Base-by-base conservation (phyloP, 1,140 invertebrate genomes). In the Drosophila busckii region DNA sequence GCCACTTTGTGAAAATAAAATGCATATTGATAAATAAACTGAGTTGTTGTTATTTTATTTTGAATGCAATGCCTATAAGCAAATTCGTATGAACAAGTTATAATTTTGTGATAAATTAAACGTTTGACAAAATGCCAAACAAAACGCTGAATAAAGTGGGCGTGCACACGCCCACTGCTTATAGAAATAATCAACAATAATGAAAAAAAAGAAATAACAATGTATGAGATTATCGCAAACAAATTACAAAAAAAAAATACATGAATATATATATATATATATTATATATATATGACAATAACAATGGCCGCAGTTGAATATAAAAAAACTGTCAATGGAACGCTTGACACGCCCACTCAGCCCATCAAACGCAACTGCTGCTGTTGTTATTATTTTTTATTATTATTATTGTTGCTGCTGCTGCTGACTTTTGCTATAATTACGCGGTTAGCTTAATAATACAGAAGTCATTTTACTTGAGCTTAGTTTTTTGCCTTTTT, bases 361-460 rank as follows among this genome's bases (percentile, higher is more conserved):
- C n/a, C n/a, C n/a, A n/a, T n/a, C n/a, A n/a, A n/a, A n/a, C n/a
- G n/a, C n/a, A n/a, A n/a, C n/a, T n/a, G n/a, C n/a, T n/a, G n/a
- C n/a, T n/a, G n/a, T n/a, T n/a, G n/a, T n/a, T n/a, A n/a, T n/a
- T n/a, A n/a, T n/a, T n/a, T n/a, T 35, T 38, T 56, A 28, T 38
- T 50, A 26, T 26, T 38, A 5, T 9, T 56, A 9, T 34, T 37
- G 16, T 7, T 20, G 20, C 12, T 3, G 28, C 19, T 32, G 4
- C 17, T 59, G 26, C 10, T 34, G 8, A 8, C 20, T n/a, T 37
- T 20, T 28, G 26, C 17, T 45, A 45, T 64, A 75, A 69, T 75
- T 75, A 69, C 59, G 64, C 60, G 65, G 64, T 75, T 75, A 73
- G 59, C 35, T 58, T 73, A 73, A 73, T 73, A 73, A 70, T 60